Conservation (phyloP, 53 echinoderm and acorn worm species). For the Astropecten irregularis region DNA sequence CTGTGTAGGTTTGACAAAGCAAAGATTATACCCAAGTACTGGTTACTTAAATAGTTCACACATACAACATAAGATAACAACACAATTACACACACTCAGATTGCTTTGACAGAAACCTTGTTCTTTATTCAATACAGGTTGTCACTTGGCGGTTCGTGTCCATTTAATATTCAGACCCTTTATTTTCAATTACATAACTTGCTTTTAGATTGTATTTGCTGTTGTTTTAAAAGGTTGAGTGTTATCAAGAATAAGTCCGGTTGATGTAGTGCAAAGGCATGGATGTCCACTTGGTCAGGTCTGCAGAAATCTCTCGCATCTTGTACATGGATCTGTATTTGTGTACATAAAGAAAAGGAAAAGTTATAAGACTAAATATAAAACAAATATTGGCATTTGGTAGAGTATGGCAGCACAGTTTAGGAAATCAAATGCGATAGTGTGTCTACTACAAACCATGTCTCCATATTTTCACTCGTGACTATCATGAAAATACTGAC, state of each 20-base stretch:
- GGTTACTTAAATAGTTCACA: too few relatives aligned
- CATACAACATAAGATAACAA: too few relatives aligned
- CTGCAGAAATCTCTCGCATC: background rate
- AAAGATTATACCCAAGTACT: too few relatives aligned
- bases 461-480: background rate
- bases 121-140: slow-evolving; percentile 35
- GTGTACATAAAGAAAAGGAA: background rate
- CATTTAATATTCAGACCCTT: background rate
- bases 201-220: too few relatives aligned
- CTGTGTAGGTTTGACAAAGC: too few relatives aligned
- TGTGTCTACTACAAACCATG: background rate
- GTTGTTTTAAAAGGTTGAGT: background rate
- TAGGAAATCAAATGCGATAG: too few relatives aligned
- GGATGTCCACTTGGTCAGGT: background rate
- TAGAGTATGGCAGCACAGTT: too few relatives aligned
- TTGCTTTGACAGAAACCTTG: slow-evolving; percentile 31
- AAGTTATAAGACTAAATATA: background rate
- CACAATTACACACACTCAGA: background rate
- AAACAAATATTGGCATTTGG: background rate
- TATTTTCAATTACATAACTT: background rate
- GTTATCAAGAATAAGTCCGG: background rate
- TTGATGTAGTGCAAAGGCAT: background rate
- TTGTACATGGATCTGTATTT: background rate
- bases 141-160: slow-evolving; percentile 15
- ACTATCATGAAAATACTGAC: background rate